Evolutionary conservation across 2,797 vertebrate genomes (phyloP).

Genomic region (Pristis pectinata): DNA sequence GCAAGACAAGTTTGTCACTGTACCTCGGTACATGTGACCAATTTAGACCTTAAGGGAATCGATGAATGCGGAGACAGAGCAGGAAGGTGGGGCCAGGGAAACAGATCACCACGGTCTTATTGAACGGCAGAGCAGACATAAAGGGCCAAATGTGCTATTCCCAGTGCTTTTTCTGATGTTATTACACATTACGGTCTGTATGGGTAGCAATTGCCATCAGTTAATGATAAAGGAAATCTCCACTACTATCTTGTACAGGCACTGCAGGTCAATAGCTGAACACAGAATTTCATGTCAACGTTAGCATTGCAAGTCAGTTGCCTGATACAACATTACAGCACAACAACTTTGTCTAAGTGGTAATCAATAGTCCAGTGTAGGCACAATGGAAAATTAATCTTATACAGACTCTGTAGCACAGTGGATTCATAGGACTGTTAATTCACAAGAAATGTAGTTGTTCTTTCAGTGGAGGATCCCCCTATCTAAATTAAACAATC

Average conservation of each 20-base stretch:
- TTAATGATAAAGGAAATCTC: background rate
- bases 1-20: no score
- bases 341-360: background rate
- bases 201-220: background rate
- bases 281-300: slow-evolving; percentile 13
- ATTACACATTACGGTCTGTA: no score
- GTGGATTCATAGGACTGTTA: background rate
- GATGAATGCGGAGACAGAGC: no score
- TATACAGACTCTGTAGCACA: background rate
- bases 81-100: no score
- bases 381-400: background rate
- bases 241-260: background rate
- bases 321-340: background rate
- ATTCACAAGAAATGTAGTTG: background rate
- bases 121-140: background rate
- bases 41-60: no score
- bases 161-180: background rate
- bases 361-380: slow-evolving; percentile 15
- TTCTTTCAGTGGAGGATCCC: background rate
- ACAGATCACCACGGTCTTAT: background rate
- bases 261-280: background rate
- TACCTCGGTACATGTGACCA: no score
- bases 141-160: background rate
- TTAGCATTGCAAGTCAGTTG: slow-evolving; percentile 3
- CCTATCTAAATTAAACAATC: background rate